Evolutionary conservation across 2,797 vertebrate species (phyloP).

Genomic region (Acropternis orthonyx): DNA sequence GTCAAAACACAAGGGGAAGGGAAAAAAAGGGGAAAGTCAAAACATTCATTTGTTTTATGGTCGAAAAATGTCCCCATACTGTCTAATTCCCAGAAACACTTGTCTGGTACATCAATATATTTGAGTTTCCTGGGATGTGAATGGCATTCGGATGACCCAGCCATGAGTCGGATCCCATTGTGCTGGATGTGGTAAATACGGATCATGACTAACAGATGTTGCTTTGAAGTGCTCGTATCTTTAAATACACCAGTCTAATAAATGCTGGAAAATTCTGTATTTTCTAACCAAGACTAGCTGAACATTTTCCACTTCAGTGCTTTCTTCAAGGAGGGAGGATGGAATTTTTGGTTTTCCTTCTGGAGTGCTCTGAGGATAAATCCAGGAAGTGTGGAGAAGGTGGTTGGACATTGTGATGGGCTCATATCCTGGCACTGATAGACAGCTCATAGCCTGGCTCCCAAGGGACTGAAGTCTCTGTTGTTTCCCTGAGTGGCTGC

Average conservation of each 20-base stretch:
- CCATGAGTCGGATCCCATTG: constrained; percentile 1
- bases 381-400: background rate
- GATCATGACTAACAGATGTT: constrained; percentile 35
- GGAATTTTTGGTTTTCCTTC: background rate
- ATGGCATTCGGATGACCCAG: background rate
- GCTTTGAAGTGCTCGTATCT: constrained; percentile 42
- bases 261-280: constrained; percentile 3
- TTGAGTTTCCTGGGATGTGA: background rate
- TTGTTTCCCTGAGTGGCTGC: background rate
- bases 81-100: background rate
- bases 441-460: background rate
- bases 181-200: constrained; percentile 24
- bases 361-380: background rate
- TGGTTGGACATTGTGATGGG: background rate
- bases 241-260: constrained; percentile 17
- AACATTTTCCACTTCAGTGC: constrained; percentile 25
- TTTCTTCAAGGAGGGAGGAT: background rate
- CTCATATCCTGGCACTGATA: background rate
- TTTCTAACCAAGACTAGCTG: background rate
- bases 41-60: background rate
- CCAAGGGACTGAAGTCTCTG: background rate
- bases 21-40: background rate
- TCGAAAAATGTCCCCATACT: background rate
- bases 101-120: background rate
- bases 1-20: background rate